A percentile compares a stretch with the other conserved stretches of the same genome.
These are phyloP conservation scores for Microcaecilia unicolor DNA, from an alignment of 2,797 vertebrate species.

Conservation along the genomic window DNA sequence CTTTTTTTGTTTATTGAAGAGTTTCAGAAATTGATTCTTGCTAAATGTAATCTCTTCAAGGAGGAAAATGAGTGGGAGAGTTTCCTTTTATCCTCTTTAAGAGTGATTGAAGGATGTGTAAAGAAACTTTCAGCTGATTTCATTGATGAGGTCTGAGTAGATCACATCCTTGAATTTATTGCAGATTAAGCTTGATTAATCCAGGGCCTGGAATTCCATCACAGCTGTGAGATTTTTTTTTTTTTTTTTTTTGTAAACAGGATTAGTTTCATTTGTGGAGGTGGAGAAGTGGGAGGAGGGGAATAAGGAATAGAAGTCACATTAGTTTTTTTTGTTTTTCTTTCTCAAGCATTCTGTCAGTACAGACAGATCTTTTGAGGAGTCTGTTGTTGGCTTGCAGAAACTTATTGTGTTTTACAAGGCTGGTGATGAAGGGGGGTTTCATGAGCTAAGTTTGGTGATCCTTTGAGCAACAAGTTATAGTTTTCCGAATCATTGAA, in stretches of 20 bases:
- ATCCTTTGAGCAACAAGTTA: constrained; percentile 18
- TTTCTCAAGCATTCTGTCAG: constrained; percentile 25
- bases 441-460: constrained; percentile 12
- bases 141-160: constrained; percentile 32
- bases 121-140: constrained; percentile 33
- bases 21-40: constrained; percentile 39
- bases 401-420: constrained; percentile 12
- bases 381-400: constrained; percentile 25
- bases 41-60: constrained; percentile 23
- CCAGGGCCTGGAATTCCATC: constrained; percentile 15
- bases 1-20: constrained; percentile 21
- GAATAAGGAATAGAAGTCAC: constrained; percentile 3
- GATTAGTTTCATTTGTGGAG: constrained; percentile 33
- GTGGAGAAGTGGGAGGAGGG: too few species aligned
- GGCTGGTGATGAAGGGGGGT: constrained; percentile 25
- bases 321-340: too few species aligned
- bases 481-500: constrained; percentile 25
- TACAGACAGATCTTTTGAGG: constrained; percentile 14
- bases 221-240: too few species aligned
- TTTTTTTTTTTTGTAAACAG: constrained; percentile 25
- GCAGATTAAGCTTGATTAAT: constrained; percentile 30
- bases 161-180: constrained; percentile 37
- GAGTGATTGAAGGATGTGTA: constrained; percentile 41
- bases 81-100: constrained; percentile 33
- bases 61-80: constrained; percentile 10